phyloP scores from a whole-genome alignment of 2,113 vertebrate genomes.

The Tamias sibiricus region DNA sequence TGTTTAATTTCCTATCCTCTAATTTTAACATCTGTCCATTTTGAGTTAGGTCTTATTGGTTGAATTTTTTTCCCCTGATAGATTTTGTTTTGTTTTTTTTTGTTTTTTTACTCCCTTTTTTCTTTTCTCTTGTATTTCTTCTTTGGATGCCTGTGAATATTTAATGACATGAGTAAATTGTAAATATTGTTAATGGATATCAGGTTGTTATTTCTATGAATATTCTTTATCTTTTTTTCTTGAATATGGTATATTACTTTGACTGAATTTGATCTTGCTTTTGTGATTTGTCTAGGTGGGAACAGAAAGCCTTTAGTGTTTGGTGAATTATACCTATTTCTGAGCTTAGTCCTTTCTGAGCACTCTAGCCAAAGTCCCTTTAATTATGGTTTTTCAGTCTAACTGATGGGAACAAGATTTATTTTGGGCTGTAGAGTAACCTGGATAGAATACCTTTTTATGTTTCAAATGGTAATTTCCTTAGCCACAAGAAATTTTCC shows the following conservation, averaged over 20 bases:
- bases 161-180: not conserved
- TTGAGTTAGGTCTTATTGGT: not conserved
- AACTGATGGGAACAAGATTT: not conserved
- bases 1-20: not conserved
- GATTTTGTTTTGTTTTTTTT: not conserved
- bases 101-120: not conserved
- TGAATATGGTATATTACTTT: not conserved
- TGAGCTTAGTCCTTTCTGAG: not conserved
- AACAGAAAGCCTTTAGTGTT: not conserved
- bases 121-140: not conserved
- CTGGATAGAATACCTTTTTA: not conserved
- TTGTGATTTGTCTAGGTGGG: too few relatives aligned
- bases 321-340: not conserved
- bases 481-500: not conserved
- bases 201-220: not conserved
- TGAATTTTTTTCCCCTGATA: not conserved
- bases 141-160: not conserved
- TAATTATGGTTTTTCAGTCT: not conserved
- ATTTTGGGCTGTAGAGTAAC: not conserved
- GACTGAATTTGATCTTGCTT: not conserved
- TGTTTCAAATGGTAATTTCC: not conserved
- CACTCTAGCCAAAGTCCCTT: not conserved
- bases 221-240: not conserved
- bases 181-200: not conserved
- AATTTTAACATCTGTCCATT: not conserved